Percentiles rank a stretch among this genome's conserved stretches.
Evolutionary conservation across 2,888 invertebrate species (phyloP).

Genomic region (Drosophila maculinotata): DNA sequence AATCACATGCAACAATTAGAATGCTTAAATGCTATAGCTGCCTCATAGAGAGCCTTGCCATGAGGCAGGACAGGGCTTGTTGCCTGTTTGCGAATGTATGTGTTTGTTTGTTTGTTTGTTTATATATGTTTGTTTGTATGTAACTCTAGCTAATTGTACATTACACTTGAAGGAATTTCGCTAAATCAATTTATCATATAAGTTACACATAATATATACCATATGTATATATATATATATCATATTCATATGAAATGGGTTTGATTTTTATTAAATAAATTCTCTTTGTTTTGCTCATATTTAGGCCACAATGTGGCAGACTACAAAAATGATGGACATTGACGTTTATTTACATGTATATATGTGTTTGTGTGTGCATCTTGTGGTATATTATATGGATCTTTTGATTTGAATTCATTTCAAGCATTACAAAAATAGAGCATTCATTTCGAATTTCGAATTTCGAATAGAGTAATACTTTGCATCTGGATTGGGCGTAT

Average conservation of each 20-base stretch:
- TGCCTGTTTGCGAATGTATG: not conserved
- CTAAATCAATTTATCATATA: constrained; percentile 56
- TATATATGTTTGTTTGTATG: constrained; percentile 12
- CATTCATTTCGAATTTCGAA: constrained; percentile 22
- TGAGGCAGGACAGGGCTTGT: constrained; percentile 7
- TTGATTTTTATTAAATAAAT: constrained; percentile 46
- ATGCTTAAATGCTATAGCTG: constrained; percentile 29
- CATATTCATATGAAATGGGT: constrained; percentile 7
- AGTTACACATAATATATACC: constrained; percentile 20
- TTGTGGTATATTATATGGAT: constrained; percentile 10
- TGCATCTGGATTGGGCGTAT: constrained; percentile 19
- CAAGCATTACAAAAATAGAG: constrained; percentile 56
- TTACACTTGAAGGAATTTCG: constrained; percentile 73
- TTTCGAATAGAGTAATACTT: constrained; percentile 42
- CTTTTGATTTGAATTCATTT: constrained; percentile 26
- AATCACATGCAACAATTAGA: constrained; percentile 21
- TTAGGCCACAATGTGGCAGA: constrained; percentile 5
- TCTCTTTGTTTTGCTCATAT: constrained; percentile 23
- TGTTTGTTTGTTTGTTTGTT: constrained; percentile 3
- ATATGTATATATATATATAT: constrained; percentile 23
- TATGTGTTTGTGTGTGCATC: constrained; percentile 10
- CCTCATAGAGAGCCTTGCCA: constrained; percentile 18
- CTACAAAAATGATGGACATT: constrained; percentile 29
- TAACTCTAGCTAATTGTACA: constrained; percentile 70
- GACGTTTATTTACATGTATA: constrained; percentile 18